Evolutionary conservation across 2,888 invertebrate species (phyloP).

Genomic region (Philaethria dido): DNA sequence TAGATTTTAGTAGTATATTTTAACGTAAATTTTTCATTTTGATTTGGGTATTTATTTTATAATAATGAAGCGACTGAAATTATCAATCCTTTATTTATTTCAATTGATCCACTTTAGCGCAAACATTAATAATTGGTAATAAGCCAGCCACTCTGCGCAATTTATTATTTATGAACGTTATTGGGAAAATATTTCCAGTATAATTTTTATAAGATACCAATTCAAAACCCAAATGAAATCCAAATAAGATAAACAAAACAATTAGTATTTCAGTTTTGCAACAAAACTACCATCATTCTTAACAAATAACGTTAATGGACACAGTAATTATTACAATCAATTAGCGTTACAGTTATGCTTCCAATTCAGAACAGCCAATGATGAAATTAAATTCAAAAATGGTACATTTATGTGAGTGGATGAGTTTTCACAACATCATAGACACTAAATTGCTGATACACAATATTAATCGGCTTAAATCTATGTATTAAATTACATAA

Average conservation of each 20-base stretch:
- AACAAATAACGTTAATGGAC: conserved; percentile 31
- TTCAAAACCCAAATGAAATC: conserved; percentile 25
- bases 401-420: conserved; percentile 29
- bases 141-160: not conserved
- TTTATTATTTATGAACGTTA: conserved; percentile 6
- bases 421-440: conserved; percentile 41
- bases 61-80: conserved; percentile 3
- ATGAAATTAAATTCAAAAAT: conserved; percentile 41
- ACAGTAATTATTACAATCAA: conserved; percentile 39
- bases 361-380: conserved; percentile 28
- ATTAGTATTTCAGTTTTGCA: conserved; percentile 34
- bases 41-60: conserved; percentile 17
- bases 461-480: conserved; percentile 64
- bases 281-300: conserved; percentile 29
- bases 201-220: not conserved
- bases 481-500: conserved; percentile 57
- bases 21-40: conserved; percentile 30
- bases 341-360: conserved; percentile 36
- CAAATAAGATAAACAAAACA: conserved; percentile 33
- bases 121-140: conserved; percentile 15
- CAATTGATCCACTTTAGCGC: not conserved
- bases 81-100: not conserved
- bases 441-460: conserved; percentile 52
- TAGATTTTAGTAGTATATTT: conserved; percentile 26
- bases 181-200: conserved; percentile 7